A percentile compares a stretch with the other conserved stretches of the same genome.
These are phyloP conservation scores for Pseudonaja textilis DNA, from an alignment of 2,113 vertebrate species.

Conservation along the genomic window DNA sequence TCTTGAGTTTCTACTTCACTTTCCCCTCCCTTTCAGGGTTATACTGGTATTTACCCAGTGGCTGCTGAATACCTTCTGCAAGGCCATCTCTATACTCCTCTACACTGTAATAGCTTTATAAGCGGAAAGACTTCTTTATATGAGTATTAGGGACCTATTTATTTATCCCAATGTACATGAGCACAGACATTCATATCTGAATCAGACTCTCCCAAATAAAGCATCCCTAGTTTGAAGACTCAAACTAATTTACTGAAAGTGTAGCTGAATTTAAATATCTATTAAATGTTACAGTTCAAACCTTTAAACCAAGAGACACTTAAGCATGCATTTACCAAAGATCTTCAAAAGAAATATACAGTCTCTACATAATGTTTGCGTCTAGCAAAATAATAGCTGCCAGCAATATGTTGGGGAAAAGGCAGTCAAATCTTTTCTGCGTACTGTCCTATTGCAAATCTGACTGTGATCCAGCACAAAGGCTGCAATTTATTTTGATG, in stretches of 20 bases:
- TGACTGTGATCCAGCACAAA: conserved; percentile 33
- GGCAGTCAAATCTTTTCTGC: conserved; percentile 50
- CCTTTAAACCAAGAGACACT: conserved; percentile 20
- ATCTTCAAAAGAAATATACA: conserved; percentile 48
- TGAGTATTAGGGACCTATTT: conserved; percentile 13
- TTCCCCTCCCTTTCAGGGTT: not conserved
- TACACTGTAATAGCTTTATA: not conserved
- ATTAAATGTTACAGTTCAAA: conserved; percentile 30
- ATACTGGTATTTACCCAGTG: not conserved
- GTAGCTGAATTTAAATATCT: conserved; percentile 30
- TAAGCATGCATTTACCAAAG: conserved; percentile 66
- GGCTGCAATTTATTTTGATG: conserved; percentile 52
- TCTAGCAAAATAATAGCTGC: conserved; percentile 62
- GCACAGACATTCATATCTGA: fast-evolving
- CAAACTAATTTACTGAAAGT: conserved; percentile 10
- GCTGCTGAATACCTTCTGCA: not conserved
- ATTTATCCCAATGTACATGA: not conserved
- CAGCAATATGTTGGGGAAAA: conserved; percentile 62
- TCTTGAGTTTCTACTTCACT: not conserved
- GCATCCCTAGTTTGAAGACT: conserved; percentile 2
- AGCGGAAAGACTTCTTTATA: not conserved
- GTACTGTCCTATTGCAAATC: conserved; percentile 33
- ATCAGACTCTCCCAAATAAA: conserved; percentile 13
- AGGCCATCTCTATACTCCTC: not conserved
- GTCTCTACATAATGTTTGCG: conserved; percentile 65